Evolutionary conservation across 35 echinoderm and acorn worm genomes (phyloP), one percentile per base, ranked within the genome.

Genomic region (Lytechinus pictus): DNA sequence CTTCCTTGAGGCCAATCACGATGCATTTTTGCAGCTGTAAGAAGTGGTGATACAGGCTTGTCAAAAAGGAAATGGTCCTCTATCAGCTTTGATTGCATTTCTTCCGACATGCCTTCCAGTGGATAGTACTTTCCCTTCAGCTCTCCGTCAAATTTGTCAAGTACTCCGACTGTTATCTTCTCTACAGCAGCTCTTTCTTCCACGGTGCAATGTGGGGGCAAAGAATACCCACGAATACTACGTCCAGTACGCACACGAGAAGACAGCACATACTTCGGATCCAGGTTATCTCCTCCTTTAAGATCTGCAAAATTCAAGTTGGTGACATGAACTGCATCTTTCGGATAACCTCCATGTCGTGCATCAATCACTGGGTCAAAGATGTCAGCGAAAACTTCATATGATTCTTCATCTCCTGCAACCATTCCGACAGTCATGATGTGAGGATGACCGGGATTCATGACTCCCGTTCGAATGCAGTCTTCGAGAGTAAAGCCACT

Each of bases 401-500:
- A 99, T 51, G 95, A 96, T 29, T 99, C 98, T 94, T 99, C 98
- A 93, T 99, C 98, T 52, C 98, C 98, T 54, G 98, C 98, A 24
- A 99, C 98, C 95, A 97, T 97, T 60, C 98, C 98, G 55, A 99
- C 98, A 10, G 98, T 99, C 98, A 99, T 99, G 95, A 99, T 99
- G 95, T 97, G 96, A 89, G 98, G 98, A 95, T 99, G 98, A 44
- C 98, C 98, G 52, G 98, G 98, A 86, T 99, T 99, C 52, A 96
- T 24, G 2, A 99, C 96, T 29, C 98, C 98, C 19, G 98, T 99
- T 4, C 93, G 60, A 57, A 98, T 99, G 66, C 96, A 97, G 53
- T 95, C 97, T 9, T 61, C 92, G 28, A 99, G 87, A 86, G 96
- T 97, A 54, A 95, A 97, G 21, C 97, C 97, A 87, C 94, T 98